Evolutionary conservation across 1,140 invertebrate genomes (phyloP).

Genomic region (Forficula auricularia): DNA sequence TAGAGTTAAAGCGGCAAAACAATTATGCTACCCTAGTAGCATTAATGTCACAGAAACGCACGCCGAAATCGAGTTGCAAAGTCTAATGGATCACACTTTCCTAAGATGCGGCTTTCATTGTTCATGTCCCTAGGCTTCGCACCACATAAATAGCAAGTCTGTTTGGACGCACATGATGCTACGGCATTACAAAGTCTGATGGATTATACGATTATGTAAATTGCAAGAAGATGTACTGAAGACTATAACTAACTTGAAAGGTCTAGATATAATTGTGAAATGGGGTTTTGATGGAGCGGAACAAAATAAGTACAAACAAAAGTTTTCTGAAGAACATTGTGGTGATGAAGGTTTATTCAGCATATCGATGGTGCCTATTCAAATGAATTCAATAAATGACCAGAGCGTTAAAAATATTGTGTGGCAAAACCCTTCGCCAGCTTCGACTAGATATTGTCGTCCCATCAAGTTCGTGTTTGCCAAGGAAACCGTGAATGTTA

Average conservation of each 20-base stretch:
- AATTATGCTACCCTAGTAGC: conserved; percentile 6
- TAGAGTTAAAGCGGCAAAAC: conserved; percentile 7
- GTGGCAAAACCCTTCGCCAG: conserved; percentile 9
- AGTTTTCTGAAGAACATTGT: conserved; percentile 2
- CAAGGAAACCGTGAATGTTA: not conserved
- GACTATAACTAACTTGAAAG: too few relatives aligned
- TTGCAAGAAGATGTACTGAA: too few relatives aligned
- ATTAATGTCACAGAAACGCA: conserved; percentile 3
- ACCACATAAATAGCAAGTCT: conserved; percentile 10
- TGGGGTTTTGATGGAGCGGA: conserved; percentile 6
- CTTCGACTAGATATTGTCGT: conserved; percentile 7
- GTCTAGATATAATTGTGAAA: too few relatives aligned
- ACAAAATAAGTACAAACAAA: conserved; percentile 10
- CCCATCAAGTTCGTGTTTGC: conserved; percentile 7
- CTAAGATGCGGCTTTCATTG: not conserved
- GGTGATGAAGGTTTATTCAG: conserved; percentile 6
- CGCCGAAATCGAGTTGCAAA: too few relatives aligned
- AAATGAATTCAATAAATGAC: conserved; percentile 1
- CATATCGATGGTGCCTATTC: conserved; percentile 7
- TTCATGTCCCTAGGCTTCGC: conserved; percentile 8
- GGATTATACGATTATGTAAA: too few relatives aligned
- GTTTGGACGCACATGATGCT: not conserved
- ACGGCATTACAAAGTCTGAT: not conserved
- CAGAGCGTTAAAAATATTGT: conserved; percentile 4
- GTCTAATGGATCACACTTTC: too few relatives aligned